Conservation (phyloP, 2,888 invertebrate genomes). For the Tolmerus cingulatus region DNA sequence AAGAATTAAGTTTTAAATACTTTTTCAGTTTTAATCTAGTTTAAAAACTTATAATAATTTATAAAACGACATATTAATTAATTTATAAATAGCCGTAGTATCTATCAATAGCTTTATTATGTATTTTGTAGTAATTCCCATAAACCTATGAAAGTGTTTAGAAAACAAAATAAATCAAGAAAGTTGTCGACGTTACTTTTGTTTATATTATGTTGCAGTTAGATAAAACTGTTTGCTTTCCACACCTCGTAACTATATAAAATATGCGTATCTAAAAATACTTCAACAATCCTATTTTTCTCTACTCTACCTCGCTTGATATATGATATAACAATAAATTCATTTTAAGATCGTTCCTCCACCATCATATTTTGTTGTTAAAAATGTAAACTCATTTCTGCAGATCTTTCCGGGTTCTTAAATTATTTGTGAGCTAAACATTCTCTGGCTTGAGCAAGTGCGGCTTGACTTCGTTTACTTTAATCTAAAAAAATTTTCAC, state of each 20-base stretch:
- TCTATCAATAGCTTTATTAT: too few species aligned
- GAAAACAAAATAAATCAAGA: too few species aligned
- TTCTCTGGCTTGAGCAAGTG: not conserved
- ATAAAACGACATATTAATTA: too few species aligned
- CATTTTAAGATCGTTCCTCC: not conserved
- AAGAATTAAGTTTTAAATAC: too few species aligned
- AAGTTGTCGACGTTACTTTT: not conserved
- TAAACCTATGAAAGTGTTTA: too few species aligned
- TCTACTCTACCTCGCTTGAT: not conserved
- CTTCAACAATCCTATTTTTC: not conserved
- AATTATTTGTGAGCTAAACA: not conserved
- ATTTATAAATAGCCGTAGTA: too few species aligned
- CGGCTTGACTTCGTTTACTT: not conserved
- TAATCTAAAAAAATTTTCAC: not conserved
- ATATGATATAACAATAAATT: not conserved
- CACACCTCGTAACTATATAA: too few species aligned
- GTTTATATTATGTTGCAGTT: not conserved
- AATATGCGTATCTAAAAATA: not conserved
- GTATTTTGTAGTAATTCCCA: too few species aligned
- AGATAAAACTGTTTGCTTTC: not conserved
- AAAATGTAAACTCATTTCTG: not conserved
- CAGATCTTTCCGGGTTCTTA: not conserved
- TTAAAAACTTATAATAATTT: too few species aligned
- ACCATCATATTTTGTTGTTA: not conserved
- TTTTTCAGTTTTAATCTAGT: too few species aligned